phyloP scores from a whole-genome alignment of 2,797 vertebrate species.

The Malacoraja senta region DNA sequence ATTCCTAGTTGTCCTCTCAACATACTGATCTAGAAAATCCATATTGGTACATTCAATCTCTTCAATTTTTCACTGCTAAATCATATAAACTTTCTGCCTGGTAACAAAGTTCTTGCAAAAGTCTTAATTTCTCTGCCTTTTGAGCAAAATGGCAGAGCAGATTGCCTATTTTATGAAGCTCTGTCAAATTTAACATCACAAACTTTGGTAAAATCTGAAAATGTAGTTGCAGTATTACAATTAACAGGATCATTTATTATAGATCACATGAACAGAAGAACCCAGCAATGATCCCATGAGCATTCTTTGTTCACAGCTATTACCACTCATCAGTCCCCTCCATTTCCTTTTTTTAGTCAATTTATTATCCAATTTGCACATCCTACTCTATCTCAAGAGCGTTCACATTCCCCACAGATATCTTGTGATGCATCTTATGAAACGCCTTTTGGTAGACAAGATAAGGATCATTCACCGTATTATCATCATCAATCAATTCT shows the following conservation, averaged over 20 bases:
- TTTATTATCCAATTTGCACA: not conserved
- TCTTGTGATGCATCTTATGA: not conserved
- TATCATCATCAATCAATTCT: conserved; percentile 19
- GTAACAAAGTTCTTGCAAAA: not conserved
- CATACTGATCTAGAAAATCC: too few relatives aligned
- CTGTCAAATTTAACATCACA: not conserved
- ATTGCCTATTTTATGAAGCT: not conserved
- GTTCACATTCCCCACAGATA: not conserved
- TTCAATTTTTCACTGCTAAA: not conserved
- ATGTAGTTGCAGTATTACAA: not conserved
- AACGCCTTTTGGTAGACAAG: not conserved
- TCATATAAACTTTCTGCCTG: not conserved
- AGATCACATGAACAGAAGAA: not conserved
- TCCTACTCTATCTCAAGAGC: not conserved
- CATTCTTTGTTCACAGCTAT: not conserved
- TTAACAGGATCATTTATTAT: not conserved
- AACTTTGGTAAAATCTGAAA: not conserved
- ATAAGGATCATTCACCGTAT: not conserved
- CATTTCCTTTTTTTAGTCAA: not conserved
- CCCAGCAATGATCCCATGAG: not conserved
- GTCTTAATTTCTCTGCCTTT: not conserved
- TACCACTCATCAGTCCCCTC: not conserved
- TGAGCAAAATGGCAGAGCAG: not conserved
- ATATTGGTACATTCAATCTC: not conserved
- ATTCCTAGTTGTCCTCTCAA: too few relatives aligned